Evolutionary conservation across 2,888 invertebrate species (phyloP), one percentile per base, ranked within the genome.

Genomic region (Timandra comae): DNA sequence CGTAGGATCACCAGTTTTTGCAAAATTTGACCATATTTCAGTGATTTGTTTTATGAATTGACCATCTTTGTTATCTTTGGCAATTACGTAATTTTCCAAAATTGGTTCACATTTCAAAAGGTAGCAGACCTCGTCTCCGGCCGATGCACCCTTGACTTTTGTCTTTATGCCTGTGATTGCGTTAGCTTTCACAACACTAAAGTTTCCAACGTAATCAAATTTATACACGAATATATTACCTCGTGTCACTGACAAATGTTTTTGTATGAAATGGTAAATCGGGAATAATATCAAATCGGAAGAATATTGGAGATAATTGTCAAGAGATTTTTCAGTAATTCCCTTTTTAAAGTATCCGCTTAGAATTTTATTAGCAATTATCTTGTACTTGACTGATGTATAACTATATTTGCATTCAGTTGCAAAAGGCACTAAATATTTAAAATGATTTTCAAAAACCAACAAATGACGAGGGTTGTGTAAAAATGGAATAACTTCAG

Each of bases 11-110:
- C 76, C 78, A 29, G 62, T 67, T 61, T 81, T 87, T 9, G 77
- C 86, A 55, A 87, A 88, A 53, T 86, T 86, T 0, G 82, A 62
- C 87, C 87, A 88, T 56, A 87, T 52, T 35, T 61, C 49, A 3
- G 80, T 52, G 36, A 87, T 67, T 45, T 73, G 52, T 36, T 57
- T 69, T 16, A 86, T 77, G 33, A 84, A 71, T 12, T 43, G 46
- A 56, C 62, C 67, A 40, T 87, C 82, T 35, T 24, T 70, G 31
- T 63, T 52, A 19, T 63, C 49, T 25, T 41, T 64, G 12, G 69
- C 37, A 33, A 63, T 55, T 10, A 65, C 52, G 41, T 86, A 86
- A 37, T 43, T 43, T 47, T 80, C 74, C 63, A 64, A 66, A 35
- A 78, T 52, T 3, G 80, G 84, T 41, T 78, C 74, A 52, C 86